A percentile compares a stretch with the other conserved stretches of the same genome.
phyloP scores from a whole-genome alignment of 2,113 vertebrate species.

The Pipa parva region DNA sequence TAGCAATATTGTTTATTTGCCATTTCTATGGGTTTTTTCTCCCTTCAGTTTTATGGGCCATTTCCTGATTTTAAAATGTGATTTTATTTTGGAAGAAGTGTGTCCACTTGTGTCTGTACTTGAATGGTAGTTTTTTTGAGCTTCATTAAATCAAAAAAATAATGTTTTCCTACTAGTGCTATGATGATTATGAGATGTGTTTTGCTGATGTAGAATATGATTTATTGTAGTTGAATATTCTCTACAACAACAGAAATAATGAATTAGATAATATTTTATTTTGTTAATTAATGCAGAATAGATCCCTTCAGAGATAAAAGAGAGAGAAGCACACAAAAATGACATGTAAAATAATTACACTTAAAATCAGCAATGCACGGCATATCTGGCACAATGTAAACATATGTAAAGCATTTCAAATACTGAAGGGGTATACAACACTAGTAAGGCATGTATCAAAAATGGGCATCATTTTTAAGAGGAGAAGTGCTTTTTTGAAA shows the following conservation, averaged over 20 bases:
- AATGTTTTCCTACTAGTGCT: slow-evolving; percentile 52
- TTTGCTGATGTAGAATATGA: slow-evolving; percentile 54
- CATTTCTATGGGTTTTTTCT: slow-evolving; percentile 53
- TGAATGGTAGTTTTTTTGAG: slow-evolving; percentile 56
- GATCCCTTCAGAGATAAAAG: neutral
- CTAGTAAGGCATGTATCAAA: too few relatives aligned
- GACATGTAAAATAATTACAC: too few relatives aligned
- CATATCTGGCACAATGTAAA: too few relatives aligned
- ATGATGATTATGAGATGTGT: slow-evolving; percentile 61
- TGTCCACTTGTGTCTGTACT: slow-evolving; percentile 55
- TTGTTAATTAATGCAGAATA: too few relatives aligned
- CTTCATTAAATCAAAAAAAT: slow-evolving; percentile 54
- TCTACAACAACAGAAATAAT: neutral
- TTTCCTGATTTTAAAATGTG: slow-evolving; percentile 52
- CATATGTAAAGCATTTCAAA: too few relatives aligned
- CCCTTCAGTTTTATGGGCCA: slow-evolving; percentile 31
- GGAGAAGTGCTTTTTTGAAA: too few relatives aligned
- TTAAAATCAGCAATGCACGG: too few relatives aligned
- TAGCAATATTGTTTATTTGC: slow-evolving; percentile 50
- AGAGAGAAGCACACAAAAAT: neutral
- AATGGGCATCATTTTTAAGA: too few relatives aligned
- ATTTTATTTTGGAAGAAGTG: too few relatives aligned
- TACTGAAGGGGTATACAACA: too few relatives aligned
- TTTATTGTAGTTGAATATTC: slow-evolving; percentile 50
- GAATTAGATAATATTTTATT: neutral